Evolutionary conservation across 2,888 invertebrate genomes (phyloP).

Genomic region (Leptogaster cylindrica): DNA sequence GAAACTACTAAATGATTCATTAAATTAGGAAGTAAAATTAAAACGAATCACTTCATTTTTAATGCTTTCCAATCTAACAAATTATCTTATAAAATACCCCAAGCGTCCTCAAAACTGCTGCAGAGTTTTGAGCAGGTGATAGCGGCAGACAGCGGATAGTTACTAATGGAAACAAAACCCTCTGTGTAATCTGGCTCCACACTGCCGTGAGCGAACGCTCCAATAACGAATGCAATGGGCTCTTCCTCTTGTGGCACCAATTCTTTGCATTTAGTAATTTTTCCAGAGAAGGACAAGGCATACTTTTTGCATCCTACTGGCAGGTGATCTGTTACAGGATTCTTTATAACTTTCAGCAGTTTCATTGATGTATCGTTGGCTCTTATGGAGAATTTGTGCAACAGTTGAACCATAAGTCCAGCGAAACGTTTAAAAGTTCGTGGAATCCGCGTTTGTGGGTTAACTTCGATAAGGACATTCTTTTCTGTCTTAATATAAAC

Average conservation of each 20-base stretch:
- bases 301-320: conserved; percentile 93
- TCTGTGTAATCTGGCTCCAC: conserved; percentile 89
- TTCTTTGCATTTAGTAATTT: conserved; percentile 72
- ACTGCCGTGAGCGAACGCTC: conserved; percentile 97
- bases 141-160: conserved; percentile 96
- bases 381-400: conserved; percentile 92
- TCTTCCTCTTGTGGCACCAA: conserved; percentile 79
- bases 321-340: conserved; percentile 91
- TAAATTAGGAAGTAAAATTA: not conserved
- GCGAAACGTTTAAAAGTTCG: conserved; percentile 96
- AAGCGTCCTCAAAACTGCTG: conserved; percentile 92
- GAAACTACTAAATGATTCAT: not conserved
- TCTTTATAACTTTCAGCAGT: conserved; percentile 93
- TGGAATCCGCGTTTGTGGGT: conserved; percentile 96
- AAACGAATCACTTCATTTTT: not conserved
- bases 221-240: conserved; percentile 89
- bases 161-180: conserved; percentile 89
- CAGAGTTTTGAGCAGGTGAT: conserved; percentile 95
- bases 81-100: conserved; percentile 78
- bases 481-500: conserved; percentile 91
- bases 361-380: conserved; percentile 89
- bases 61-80: not conserved
- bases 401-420: conserved; percentile 95
- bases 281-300: conserved; percentile 87
- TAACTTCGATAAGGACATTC: conserved; percentile 93